These are phyloP conservation scores for Agrotis segetum DNA, from an alignment of 2,888 invertebrate genomes.

Conservation along the genomic window DNA sequence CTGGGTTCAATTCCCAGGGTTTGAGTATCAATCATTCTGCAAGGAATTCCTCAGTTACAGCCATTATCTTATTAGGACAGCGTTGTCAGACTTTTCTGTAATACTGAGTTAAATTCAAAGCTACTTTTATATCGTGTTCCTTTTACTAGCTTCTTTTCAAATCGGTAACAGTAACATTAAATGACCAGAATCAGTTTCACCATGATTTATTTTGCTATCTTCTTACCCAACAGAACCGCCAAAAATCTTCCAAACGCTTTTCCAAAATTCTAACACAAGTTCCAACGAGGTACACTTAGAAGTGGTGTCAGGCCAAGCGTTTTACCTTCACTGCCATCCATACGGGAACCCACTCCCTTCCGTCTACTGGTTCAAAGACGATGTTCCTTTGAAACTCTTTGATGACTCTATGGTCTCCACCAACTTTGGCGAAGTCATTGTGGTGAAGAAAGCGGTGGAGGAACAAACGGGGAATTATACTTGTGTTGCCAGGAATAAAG, in stretches of 20 bases:
- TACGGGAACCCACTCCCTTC: constrained; percentile 91
- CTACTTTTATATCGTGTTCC: no score
- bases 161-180: no score
- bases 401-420: constrained; percentile 82
- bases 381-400: constrained; percentile 84
- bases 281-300: constrained; percentile 73
- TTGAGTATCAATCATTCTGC: no score
- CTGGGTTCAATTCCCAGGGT: no score
- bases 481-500: constrained; percentile 91
- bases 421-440: constrained; percentile 83
- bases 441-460: constrained; percentile 72
- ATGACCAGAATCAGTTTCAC: not conserved
- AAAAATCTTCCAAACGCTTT: constrained; percentile 80
- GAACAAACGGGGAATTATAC: constrained; percentile 90
- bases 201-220: not conserved
- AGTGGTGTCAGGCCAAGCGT: constrained; percentile 84
- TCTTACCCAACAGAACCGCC: constrained; percentile 81
- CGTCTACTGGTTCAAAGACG: constrained; percentile 92
- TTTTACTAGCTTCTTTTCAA: no score
- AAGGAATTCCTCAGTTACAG: no score
- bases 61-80: no score
- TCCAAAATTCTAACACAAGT: constrained; percentile 69
- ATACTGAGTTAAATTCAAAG: no score
- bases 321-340: constrained; percentile 90
- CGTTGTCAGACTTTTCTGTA: no score